Evolutionary conservation across 2,113 vertebrate species (phyloP).

Genomic region (Natator depressus): DNA sequence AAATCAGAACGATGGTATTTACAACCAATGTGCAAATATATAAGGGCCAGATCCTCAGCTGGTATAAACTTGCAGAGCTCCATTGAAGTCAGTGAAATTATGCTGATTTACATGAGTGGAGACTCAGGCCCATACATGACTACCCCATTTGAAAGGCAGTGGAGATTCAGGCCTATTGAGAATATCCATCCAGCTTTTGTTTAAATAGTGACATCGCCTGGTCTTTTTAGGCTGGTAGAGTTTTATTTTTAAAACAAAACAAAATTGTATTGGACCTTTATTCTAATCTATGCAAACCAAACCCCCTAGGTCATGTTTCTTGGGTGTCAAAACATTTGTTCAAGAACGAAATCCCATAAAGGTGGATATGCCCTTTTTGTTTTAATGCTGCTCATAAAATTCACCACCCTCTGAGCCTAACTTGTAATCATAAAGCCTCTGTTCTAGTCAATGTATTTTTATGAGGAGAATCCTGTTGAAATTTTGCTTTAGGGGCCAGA

Average conservation of each 20-base stretch:
- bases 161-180: not conserved
- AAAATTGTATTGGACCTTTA: not conserved
- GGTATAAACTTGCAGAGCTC: rapidly evolving
- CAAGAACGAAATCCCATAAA: not conserved
- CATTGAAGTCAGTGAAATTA: rapidly evolving
- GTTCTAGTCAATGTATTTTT: not conserved
- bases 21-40: not conserved
- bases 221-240: not conserved
- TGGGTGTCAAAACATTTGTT: not conserved
- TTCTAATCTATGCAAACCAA: not conserved
- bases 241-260: not conserved
- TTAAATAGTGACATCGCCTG: not conserved
- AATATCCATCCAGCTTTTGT: not conserved
- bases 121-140: not conserved
- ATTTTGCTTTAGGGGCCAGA: not conserved
- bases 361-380: not conserved
- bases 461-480: not conserved
- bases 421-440: not conserved
- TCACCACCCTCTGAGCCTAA: not conserved
- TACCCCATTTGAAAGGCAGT: too few species aligned
- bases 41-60: not conserved
- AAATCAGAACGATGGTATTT: not conserved
- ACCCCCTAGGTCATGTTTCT: not conserved
- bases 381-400: not conserved
- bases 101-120: not conserved